Percentiles rank a stretch among this genome's conserved stretches.
These are phyloP conservation scores for Drosophila ohnishii DNA, from an alignment of 1,140 invertebrate genomes.

Conservation along the genomic window DNA sequence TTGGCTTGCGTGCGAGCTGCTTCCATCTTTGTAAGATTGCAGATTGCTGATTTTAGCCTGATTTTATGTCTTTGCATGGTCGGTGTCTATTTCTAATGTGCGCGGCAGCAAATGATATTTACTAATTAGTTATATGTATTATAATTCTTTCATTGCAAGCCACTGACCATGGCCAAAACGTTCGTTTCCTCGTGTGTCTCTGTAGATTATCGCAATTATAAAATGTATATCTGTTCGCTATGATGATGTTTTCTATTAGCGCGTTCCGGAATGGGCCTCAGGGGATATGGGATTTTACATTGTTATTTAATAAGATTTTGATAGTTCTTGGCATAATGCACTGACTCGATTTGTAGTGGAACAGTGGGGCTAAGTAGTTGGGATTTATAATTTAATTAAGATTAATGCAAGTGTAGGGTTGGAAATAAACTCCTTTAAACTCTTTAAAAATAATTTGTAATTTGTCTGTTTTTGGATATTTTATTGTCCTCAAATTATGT, in stretches of 20 bases:
- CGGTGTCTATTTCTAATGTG: constrained; percentile 41
- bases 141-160: constrained; percentile 31
- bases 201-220: constrained; percentile 72
- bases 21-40: constrained; percentile 17
- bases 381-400: too few species aligned
- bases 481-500: not conserved
- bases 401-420: fast-evolving
- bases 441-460: too few species aligned
- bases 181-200: constrained; percentile 30
- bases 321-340: constrained; percentile 72
- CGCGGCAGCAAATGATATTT: constrained; percentile 52
- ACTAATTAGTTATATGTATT: constrained; percentile 69
- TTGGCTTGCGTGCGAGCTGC: constrained; percentile 47
- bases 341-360: constrained; percentile 1
- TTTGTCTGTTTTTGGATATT: too few species aligned
- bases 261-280: constrained; percentile 28
- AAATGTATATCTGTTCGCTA: constrained; percentile 64
- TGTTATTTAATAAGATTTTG: constrained; percentile 58
- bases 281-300: constrained; percentile 23
- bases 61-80: constrained; percentile 63
- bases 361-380: constrained; percentile 18
- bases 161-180: constrained; percentile 51
- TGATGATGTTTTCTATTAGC: constrained; percentile 61
- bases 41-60: constrained; percentile 13
- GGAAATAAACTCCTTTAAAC: too few species aligned